Conservation (phyloP, 1,140 invertebrate species). For the Drosophila tsacasi region DNA sequence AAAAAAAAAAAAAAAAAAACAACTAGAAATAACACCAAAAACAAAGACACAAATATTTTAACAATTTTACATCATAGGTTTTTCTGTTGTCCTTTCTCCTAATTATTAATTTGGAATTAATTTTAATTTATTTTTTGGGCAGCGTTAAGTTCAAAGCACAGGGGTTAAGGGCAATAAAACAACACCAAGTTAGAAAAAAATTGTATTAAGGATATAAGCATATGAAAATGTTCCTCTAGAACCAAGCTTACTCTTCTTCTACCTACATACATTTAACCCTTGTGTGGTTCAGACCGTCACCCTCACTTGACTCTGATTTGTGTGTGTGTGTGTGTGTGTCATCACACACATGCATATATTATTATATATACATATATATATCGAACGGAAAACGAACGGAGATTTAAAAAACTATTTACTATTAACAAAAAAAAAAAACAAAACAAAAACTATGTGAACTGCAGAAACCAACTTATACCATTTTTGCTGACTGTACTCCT, state of each 20-base stretch:
- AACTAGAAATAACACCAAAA: constrained; percentile 35
- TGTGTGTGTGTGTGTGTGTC: constrained; percentile 14
- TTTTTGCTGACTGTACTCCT: constrained; percentile 82
- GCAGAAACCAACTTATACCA: constrained; percentile 75
- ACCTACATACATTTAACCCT: constrained; percentile 39
- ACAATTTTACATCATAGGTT: constrained; percentile 40
- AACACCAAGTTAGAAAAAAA: constrained; percentile 19
- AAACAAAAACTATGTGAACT: constrained; percentile 30
- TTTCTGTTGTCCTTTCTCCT: constrained; percentile 11
- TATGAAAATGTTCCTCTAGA: constrained; percentile 51
- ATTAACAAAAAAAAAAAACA: constrained; percentile 1
- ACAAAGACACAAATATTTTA: constrained; percentile 35
- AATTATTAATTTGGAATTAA: not conserved
- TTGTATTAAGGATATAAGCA: constrained; percentile 7
- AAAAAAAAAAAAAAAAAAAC: constrained; percentile 14
- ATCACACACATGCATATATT: constrained; percentile 6
- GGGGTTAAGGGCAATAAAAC: constrained; percentile 50
- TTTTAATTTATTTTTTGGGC: constrained; percentile 20
- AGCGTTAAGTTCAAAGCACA: constrained; percentile 62
- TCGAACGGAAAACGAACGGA: constrained; percentile 17
- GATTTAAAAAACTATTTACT: constrained; percentile 20
- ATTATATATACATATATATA: constrained; percentile 25
- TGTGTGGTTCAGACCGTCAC: constrained; percentile 28
- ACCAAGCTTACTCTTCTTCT: constrained; percentile 46
- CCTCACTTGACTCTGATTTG: constrained; percentile 36